Base-by-base conservation (phyloP, 2,113 vertebrate species). In the Monarcha castaneiventris region DNA sequence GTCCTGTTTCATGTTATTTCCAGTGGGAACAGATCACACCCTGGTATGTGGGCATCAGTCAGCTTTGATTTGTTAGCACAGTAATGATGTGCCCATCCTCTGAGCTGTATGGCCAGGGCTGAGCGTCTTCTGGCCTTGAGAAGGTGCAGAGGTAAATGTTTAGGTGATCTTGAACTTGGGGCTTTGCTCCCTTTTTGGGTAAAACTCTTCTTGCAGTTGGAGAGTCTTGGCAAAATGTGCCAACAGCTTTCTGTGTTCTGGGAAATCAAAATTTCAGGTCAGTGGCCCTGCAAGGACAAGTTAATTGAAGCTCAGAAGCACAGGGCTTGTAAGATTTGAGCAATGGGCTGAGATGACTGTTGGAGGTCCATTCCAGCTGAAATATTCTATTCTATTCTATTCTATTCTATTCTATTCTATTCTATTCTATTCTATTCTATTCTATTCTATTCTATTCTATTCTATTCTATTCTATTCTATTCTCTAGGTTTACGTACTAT, bases 21-120 rank as follows among this genome's bases (percentile, higher is more conserved):
- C 44, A 29, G 26, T 32, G 62, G 41, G 66, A 87, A 11, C 21
- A 82, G 51, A 35, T 88, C 46, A 62, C 25, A 11, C 8, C 7
- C 14, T 75, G 25, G 4, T 66, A 18, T 1, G 0, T 43, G 63
- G 29, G 71, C 1, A 1, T 67, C 76, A 66, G 0, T 55, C 63
- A 71, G 61, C n/a, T 90, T 74, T 72, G 39, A 64, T 89, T 64
- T 64, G 43, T 71, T 67, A 71, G 35, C 11, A 11, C 15, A 92
- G 39, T 51, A 33, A 48, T 51, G 52, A 30, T 39, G 32, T 89
- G 58, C 16, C 63, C 7, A 33, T 75, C 16, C 15, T 19, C 52
- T 82, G 35, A 63, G 48, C 35, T 82, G 2, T 37, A 8, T 46
- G 39, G 21, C 33, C 30, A 35, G 27, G 54, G 30, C 58, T 75